Evolutionary conservation across 2,797 vertebrate species (phyloP).

Genomic region (Bradypus variegatus): DNA sequence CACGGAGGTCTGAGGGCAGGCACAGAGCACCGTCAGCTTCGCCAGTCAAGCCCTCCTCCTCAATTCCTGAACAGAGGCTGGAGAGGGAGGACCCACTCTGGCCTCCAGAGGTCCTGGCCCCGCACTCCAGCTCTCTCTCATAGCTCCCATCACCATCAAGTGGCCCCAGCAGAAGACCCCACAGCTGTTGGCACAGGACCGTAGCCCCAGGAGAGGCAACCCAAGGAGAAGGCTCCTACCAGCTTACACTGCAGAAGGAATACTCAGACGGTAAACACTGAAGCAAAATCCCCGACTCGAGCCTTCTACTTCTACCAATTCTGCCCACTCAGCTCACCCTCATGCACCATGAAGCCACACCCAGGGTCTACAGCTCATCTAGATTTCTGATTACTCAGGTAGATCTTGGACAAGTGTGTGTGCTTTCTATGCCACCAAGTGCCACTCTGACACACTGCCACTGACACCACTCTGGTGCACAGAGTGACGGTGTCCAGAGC

Average conservation of each 20-base stretch:
- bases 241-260: background rate
- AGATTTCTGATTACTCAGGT: background rate
- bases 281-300: no score
- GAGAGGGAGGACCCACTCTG: background rate
- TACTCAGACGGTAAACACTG: background rate
- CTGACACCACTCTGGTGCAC: fast-evolving
- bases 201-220: background rate
- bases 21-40: background rate
- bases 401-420: background rate
- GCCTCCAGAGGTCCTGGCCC: no score
- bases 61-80: fast-evolving
- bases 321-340: background rate
- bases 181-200: background rate
- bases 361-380: background rate
- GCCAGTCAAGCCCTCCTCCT: background rate
- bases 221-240: background rate
- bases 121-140: background rate
- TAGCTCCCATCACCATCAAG: background rate
- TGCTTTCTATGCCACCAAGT: background rate
- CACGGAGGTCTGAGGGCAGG: slow-evolving; percentile 83
- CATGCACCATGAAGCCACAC: background rate
- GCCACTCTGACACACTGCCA: background rate
- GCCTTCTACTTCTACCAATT: fast-evolving
- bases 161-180: background rate
- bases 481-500: background rate